These are phyloP conservation scores for Eupithecia subfuscata DNA, from an alignment of 2,888 invertebrate species.

Conservation along the genomic window DNA sequence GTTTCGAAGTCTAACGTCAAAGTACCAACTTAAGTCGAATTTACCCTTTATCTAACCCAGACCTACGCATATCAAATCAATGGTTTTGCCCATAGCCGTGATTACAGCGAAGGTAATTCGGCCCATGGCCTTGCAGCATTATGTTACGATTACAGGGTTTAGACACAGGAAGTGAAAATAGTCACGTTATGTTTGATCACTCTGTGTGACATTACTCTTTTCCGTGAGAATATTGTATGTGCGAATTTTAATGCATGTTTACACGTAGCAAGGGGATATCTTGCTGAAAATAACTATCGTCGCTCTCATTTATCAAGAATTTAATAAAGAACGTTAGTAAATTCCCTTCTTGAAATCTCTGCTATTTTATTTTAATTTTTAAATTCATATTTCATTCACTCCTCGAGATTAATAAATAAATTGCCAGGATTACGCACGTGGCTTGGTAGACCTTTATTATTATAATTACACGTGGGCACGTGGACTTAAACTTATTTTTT, in stretches of 20 bases:
- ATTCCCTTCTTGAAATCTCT: background rate
- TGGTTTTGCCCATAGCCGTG: slow-evolving; percentile 24
- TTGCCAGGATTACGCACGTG: background rate
- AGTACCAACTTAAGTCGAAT: background rate
- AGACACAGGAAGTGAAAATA: slow-evolving; percentile 66
- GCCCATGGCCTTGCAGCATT: slow-evolving; percentile 59
- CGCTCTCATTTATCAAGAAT: background rate
- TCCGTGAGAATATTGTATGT: slow-evolving; percentile 53
- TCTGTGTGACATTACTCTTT: slow-evolving; percentile 42
- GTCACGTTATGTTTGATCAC: slow-evolving; percentile 43
- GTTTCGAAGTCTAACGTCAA: background rate
- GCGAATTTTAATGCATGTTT: background rate
- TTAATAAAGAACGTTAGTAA: background rate
- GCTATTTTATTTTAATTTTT: background rate
- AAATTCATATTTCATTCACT: background rate
- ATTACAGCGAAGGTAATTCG: slow-evolving; percentile 54
- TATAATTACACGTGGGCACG: background rate
- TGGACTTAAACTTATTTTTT: background rate
- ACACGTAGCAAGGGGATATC: background rate
- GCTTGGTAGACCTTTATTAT: too few relatives aligned
- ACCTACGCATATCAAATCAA: background rate
- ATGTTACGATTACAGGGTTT: slow-evolving; percentile 62
- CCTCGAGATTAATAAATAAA: background rate
- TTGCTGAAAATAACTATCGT: background rate
- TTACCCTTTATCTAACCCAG: background rate